Conservation (phyloP, 2,113 vertebrate species). For the Ardeotis arabs region DNA sequence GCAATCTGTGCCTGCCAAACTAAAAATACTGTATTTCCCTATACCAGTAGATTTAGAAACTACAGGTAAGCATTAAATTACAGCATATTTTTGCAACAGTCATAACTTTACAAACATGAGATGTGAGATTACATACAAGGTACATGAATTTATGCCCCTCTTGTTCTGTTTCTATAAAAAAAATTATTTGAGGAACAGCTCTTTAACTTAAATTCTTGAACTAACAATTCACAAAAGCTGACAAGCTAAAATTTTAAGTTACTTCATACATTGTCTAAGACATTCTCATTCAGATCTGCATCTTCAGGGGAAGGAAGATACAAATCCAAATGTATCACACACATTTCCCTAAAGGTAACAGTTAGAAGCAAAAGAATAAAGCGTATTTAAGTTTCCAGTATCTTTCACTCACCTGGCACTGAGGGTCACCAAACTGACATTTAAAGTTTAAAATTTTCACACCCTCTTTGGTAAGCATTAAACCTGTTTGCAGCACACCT, state of each 20-base stretch:
- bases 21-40: background rate
- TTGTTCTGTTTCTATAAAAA: background rate
- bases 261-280: background rate
- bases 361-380: background rate
- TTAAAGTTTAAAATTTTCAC: conserved; percentile 86
- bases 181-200: background rate
- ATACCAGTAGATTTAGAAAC: background rate
- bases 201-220: background rate
- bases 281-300: background rate
- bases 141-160: background rate
- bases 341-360: background rate
- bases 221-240: background rate
- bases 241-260: background rate
- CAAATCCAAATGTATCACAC: background rate
- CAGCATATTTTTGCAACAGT: background rate
- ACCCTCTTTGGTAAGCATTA: conserved; percentile 87
- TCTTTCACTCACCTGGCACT: conserved; percentile 83
- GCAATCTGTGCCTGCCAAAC: background rate
- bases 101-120: background rate
- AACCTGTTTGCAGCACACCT: conserved; percentile 88
- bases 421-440: conserved; percentile 88
- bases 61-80: background rate
- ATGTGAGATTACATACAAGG: background rate
- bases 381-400: background rate
- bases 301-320: background rate